A percentile compares a stretch with the other conserved stretches of the same genome.
phyloP scores from a whole-genome alignment of 2,797 vertebrate species.

The Fundulus diaphanus region DNA sequence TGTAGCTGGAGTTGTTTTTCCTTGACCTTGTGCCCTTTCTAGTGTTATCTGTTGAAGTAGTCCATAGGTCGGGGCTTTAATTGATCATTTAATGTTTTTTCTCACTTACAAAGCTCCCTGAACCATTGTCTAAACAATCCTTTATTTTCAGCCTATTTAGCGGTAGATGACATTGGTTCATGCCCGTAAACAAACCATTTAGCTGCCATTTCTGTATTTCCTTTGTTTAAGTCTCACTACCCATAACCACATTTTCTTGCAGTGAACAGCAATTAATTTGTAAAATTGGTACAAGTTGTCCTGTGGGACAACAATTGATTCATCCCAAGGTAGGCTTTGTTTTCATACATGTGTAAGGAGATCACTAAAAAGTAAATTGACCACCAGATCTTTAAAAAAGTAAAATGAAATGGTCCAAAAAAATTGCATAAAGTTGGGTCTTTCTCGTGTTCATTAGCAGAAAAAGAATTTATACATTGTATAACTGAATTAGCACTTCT shows the following conservation, averaged over 20 bases:
- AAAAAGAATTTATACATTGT: neutral
- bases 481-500: neutral
- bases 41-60: conserved; percentile 20
- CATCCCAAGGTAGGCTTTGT: neutral
- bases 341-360: neutral
- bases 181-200: neutral
- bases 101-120: neutral
- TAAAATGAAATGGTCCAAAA: too few species aligned
- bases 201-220: neutral
- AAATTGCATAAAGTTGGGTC: too few species aligned
- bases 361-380: neutral
- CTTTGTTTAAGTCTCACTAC: neutral
- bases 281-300: too few species aligned
- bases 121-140: neutral
- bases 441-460: neutral
- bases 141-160: neutral
- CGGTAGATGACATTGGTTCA: neutral
- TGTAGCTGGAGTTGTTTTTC: conserved; percentile 41
- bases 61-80: neutral
- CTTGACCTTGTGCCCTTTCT: conserved; percentile 27
- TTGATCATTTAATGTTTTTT: conserved; percentile 12
- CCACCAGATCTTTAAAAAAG: too few species aligned
- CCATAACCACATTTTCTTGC: too few species aligned
- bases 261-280: too few species aligned
- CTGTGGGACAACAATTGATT: neutral